Evolutionary conservation across 1,140 invertebrate species (phyloP).

Genomic region (Leguminivora glycinivorella): DNA sequence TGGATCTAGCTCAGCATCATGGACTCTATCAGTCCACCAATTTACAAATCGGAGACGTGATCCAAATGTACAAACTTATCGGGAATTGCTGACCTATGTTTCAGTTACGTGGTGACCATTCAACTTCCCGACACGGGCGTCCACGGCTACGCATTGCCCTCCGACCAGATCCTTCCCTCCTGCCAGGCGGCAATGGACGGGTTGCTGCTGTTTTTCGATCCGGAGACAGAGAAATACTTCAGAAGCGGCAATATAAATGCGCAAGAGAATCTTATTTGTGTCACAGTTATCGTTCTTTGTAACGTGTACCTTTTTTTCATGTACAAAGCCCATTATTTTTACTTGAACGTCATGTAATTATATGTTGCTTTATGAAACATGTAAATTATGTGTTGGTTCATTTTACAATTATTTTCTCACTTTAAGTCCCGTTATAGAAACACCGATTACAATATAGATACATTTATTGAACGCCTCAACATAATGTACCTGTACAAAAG

Average conservation of each 20-base stretch:
- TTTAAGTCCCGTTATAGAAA: too few relatives aligned
- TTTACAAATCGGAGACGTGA: too few relatives aligned
- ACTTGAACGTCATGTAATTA: not conserved
- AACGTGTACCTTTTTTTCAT: not conserved
- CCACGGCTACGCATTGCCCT: conserved; percentile 84
- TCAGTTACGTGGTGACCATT: conserved; percentile 37
- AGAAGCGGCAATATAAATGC: not conserved
- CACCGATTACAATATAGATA: too few relatives aligned
- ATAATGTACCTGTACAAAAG: too few relatives aligned
- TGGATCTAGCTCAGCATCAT: too few relatives aligned
- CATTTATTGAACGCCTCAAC: too few relatives aligned
- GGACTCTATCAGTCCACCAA: too few relatives aligned
- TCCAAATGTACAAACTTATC: too few relatives aligned
- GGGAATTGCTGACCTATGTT: too few relatives aligned
- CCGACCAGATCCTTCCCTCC: conserved; percentile 83
- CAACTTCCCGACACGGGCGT: conserved; percentile 80
- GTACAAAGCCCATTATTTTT: not conserved
- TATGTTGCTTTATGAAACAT: too few relatives aligned
- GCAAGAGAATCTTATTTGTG: not conserved
- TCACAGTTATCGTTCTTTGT: not conserved
- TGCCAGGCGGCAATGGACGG: conserved; percentile 83
- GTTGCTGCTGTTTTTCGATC: conserved; percentile 47
- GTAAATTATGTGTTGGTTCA: too few relatives aligned
- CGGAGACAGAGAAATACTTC: not conserved
- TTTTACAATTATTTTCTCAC: too few relatives aligned